Base-by-base conservation (phyloP, 2,888 invertebrate genomes). In the Blastobasis lacticolella region DNA sequence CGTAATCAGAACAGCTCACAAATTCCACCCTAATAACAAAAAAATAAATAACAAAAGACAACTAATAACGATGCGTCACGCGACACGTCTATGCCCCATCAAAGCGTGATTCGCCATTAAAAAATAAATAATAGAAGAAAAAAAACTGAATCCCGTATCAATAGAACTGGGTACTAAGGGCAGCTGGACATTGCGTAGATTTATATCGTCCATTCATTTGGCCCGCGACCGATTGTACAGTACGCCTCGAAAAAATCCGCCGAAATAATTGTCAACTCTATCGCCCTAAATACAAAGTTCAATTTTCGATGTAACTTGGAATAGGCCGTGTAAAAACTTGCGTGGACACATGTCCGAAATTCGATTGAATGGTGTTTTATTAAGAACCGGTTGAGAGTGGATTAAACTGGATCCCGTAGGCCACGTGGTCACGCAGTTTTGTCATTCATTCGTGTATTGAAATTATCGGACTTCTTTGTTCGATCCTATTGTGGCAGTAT, bases 371-470 rank as follows among this genome's bases (percentile, higher is more conserved):
- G 73, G 75, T 70, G 67, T 78, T 82, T 80, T 80, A 78, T 81
- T 79, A 71, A 61, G 71, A 82, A 85, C 86, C 76, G 81, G 87
- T 83, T 75, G 38, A 58, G 63, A 83, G 86, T 77, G 73, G 87
- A 84, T 81, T 61, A 62, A 75, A 72, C 23, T 3, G 23, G 23
- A 23, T 23, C 75, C 76, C 76, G 64, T 56, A 23, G 23, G 81
- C 78, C 87, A 87, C 87, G 88, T 87, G 88, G 87, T 86, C 84
- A 84, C 8, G 38, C 10, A 63, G 69, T 71, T 76, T 81, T 83
- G 82, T 83, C 77, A 78, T 76, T 78, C 68, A 73, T 71, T 66
- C 5, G 37, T 10, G 69, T 74, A 76, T 78, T 75, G 75, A 81
- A 81, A 83, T 81, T 81, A 82, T 86, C 75, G 75, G 23, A 71